Base-by-base conservation (phyloP, 1,140 invertebrate genomes). In the Callitettix versicolor region DNA sequence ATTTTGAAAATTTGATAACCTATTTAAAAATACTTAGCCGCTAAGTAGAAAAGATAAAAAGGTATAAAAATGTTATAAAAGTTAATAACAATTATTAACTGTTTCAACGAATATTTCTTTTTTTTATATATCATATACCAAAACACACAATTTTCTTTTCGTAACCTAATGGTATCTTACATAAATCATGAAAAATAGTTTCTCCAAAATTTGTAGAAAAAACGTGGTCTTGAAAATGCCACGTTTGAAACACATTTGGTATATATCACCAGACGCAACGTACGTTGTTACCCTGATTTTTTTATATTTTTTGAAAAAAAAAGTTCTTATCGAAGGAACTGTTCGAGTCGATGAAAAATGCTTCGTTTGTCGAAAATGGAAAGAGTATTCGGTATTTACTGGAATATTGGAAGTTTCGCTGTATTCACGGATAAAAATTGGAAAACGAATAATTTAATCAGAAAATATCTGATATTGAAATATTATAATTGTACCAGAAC, bases 1-100 rank as follows among this genome's bases (percentile, higher is more conserved):
- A 18, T 18, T 18, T 20, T 34, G 14, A 38, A 30, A 21, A 38
- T 36, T 34, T 36, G 30, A 15, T 38, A 33, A 21, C 34, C 20
- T 18, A 38, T 36, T 34, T 30, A 48, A 48, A 22, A 9, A 51
- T 51, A 30, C 21, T 51, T 20, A 21, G 17, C 30, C 34, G 15
- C 43, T 51, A 51, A 51, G 48, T 51, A 51, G 46, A 51, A 51
- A 51, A 51, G 48, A 51, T 51, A 51, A 51, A 51, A 51, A 51
- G 48, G 48, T 51, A 51, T 51, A 51, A 51, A 49, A 51, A 30
- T 30, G 34, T 51, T 36, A 36, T 36, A 51, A 51, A 51, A 38
- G 30, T 51, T 36, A 14, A 38, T 51, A 51, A 51, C 48, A 38
- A 51, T 36, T 36, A 36, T 51, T 38, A 51, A 51, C 48, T 30